Evolutionary conservation across 2,113 vertebrate genomes (phyloP), one percentile per base, ranked within the genome.

Genomic region (Cairina moschata): DNA sequence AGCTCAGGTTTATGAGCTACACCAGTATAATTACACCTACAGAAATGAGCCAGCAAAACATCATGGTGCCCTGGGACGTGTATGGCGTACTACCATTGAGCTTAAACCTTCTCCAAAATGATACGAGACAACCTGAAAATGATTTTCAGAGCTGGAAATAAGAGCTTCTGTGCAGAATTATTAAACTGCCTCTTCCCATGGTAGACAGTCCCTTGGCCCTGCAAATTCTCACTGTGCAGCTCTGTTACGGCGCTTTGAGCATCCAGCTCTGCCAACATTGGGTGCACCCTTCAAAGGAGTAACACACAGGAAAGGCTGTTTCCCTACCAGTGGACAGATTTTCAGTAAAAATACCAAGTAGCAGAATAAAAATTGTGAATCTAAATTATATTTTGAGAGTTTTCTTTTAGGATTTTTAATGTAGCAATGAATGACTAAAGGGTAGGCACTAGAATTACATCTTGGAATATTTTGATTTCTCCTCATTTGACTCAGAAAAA

Each of bases 31-130:
- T 74, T 28, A 34, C 38, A 42, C 60, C 52, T 42, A 26, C 58
- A 21, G 10, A 31, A 50, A 4, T 1, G 15, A 83, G 77, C 73
- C 73, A 50, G 4, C 23, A 55, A 31, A 60, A 5, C 31, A 71
- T 36, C 68, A 31, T 2, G 0, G 60, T 34, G 69, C 36, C 59
- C 85, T 36, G 40, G 28, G 42, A 55, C 29, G 7, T 5, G 36
- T 22, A 48, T 28, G 55, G 22, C 44, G 22, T n/a, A 12, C 58
- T 86, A 9, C 44, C 15, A 32, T 54, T 60, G 5, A 82, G 32
- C 18, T 85, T 76, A 48, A 77, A 91, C 22, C 60, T 77, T 78
- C 83, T 75, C 91, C 74, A 86, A 73, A 91, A 29, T 21, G 62
- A 31, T 46, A 29, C 3, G 32, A 75, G 46, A 74, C 67, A 86